Evolutionary conservation across 2,888 invertebrate genomes (phyloP), one percentile per base, ranked within the genome.

Genomic region (Adelphocoris suturalis): DNA sequence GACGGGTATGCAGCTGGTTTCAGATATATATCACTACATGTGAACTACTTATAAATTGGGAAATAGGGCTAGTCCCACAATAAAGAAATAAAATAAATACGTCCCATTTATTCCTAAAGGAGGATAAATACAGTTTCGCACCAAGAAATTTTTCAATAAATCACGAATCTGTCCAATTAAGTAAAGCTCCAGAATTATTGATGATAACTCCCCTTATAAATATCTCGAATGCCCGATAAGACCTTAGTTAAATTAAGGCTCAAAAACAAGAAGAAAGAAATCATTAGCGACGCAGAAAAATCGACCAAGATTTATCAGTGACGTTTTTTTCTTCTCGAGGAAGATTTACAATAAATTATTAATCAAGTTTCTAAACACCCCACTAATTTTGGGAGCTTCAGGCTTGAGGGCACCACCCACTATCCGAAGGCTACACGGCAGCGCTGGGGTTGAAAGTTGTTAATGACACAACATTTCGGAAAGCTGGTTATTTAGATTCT

Each of bases 401-500:
- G 61, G 61, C 61, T 68, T 19, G 23, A 68, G 27, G 27, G 13
- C 9, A 68, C 68, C 68, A 68, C 68, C 68, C 68, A 68, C 68
- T 68, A 68, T 23, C 23, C 0, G 68, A 19, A 27, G 68, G 68
- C 23, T 19, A 23, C 68, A 68, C 68, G 68, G 68, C 68, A 23
- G 68, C 52, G 52, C 23, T 12, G 68, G 19, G 9, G 68, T 68
- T 68, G 19, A 68, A 68, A 68, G 68, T 68, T 68, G 68, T 82
- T 48, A 82, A 82, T 52, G 82, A 52, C 82, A 19, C 82, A 16
- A 27, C 82, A 82, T 82, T 82, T 85, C 57, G 19, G 55, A 57
- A 57, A 16, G 28, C 61, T 68, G 57, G 85, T 85, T 85, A 85
- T 85, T 85, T 85, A 85, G 85, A 37, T 61, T 55, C 85, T 85